Percentiles rank a stretch among this genome's conserved stretches.
These are phyloP conservation scores for Lepus americanus DNA, from an alignment of 2,113 vertebrate genomes.

Conservation along the genomic window DNA sequence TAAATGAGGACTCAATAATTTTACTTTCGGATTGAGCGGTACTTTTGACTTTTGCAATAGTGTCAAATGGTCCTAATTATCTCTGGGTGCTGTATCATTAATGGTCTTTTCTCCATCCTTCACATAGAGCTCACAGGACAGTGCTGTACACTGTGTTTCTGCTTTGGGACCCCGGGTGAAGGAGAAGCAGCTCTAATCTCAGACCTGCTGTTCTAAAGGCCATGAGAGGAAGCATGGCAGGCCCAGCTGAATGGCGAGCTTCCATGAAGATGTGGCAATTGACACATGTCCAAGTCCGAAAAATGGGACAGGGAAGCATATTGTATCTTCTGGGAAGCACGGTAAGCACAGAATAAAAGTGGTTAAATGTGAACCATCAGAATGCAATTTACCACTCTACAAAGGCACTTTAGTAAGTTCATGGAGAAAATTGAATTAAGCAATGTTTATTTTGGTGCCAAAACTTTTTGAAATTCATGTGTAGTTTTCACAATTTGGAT, in stretches of 20 bases:
- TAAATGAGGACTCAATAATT: neutral
- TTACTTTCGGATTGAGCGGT: neutral
- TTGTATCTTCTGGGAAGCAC: neutral
- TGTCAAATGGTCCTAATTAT: neutral
- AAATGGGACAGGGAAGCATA: neutral
- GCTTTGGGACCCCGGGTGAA: neutral
- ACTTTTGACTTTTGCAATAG: neutral
- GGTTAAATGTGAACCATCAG: neutral
- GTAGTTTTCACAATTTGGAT: no score
- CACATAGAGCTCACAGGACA: rapidly evolving
- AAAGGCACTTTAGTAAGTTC: no score
- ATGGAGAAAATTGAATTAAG: no score
- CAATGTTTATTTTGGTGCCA: no score
- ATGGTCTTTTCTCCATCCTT: neutral
- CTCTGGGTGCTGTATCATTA: rapidly evolving
- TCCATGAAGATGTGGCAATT: rapidly evolving
- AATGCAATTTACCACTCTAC: neutral
- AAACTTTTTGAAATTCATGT: no score
- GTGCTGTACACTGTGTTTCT: no score
- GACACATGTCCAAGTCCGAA: rapidly evolving
- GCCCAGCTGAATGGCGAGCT: neutral
- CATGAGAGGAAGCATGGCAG: neutral
- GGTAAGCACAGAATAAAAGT: neutral
- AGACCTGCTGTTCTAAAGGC: neutral
- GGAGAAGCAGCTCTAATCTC: neutral